Evolutionary conservation across 2,888 invertebrate genomes (phyloP).

Genomic region (Griposia aprilina): DNA sequence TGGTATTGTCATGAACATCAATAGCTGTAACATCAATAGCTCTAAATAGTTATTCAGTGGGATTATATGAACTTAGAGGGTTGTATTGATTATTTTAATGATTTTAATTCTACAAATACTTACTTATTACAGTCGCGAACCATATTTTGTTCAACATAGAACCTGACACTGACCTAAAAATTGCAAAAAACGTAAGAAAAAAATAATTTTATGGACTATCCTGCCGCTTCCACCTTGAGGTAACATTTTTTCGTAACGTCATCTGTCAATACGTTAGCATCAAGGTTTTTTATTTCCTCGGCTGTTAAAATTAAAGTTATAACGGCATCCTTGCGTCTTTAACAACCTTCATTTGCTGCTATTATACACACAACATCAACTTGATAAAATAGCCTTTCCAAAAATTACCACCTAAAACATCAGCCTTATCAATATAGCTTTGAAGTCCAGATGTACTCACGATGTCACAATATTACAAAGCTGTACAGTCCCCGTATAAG

Average conservation of each 20-base stretch:
- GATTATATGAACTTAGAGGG: no score
- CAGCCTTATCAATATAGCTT: not conserved
- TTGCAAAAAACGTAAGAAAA: no score
- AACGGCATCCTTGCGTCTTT: not conserved
- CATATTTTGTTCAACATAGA: no score
- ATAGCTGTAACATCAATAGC: not conserved
- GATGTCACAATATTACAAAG: not conserved
- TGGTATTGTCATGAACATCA: not conserved
- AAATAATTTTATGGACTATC: no score
- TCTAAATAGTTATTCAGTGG: no score
- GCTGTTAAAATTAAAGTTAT: not conserved
- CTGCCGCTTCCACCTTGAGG: not conserved
- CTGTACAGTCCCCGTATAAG: not conserved
- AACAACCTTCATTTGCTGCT: not conserved
- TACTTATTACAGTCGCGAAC: no score
- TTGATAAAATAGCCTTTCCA: not conserved
- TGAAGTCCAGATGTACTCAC: not conserved
- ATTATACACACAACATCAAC: not conserved
- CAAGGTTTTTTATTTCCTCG: not conserved
- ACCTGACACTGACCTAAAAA: no score
- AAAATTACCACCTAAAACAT: no score
- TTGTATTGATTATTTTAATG: no score
- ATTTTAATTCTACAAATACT: no score
- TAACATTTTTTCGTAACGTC: not conserved
- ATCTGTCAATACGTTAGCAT: not conserved